Evolutionary conservation across 2,888 invertebrate genomes (phyloP), one percentile per base, ranked within the genome.

Genomic region (Hydrotaea cyrtoneurina): DNA sequence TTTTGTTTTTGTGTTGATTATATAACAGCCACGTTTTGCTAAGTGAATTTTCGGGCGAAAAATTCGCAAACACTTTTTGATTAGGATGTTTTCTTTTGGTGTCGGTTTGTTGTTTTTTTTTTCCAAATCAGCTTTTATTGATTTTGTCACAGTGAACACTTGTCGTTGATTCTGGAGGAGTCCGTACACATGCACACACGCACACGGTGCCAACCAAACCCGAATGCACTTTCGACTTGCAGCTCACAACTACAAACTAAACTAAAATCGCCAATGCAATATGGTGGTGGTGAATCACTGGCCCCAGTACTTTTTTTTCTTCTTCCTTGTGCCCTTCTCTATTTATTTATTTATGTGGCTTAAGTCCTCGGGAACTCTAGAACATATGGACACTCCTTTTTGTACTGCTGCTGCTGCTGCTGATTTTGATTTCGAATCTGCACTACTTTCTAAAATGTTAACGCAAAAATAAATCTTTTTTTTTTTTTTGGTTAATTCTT

Each of bases 211-310:
- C 2, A 31, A n/a, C 50, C 50, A 4, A 23, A 5, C 59, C 11
- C 23, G 10, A 55, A 11, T 55, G 55, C 55, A 55, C 15, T 59
- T 59, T 1, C 13, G 23, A 21, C 39, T 10, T 39, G 19, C 46
- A 69, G 39, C 69, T 21, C 55, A 66, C 39, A 13, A 69, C 66
- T 77, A 43, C 66, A 55, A 77, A 82, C 74, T 66, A 80, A 82
- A 31, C 31, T 31, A 31, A 72, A 75, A 81, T 31, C 15, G 66
- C 78, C 81, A 77, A 46, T 82, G 79, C 85, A 82, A 85, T 85
- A 85, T 85, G 82, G 66, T 82, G 78, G 72, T 84, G 78, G 81
- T 85, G 85, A 85, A 77, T 85, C 85, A 15, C 21, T 39, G n/a
- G 36, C 19, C 36, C 39, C n/a, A n/a, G 23, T 43, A 53, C 11